Conservation (phyloP, 2,113 vertebrate genomes). For the Talpa occidentalis region DNA sequence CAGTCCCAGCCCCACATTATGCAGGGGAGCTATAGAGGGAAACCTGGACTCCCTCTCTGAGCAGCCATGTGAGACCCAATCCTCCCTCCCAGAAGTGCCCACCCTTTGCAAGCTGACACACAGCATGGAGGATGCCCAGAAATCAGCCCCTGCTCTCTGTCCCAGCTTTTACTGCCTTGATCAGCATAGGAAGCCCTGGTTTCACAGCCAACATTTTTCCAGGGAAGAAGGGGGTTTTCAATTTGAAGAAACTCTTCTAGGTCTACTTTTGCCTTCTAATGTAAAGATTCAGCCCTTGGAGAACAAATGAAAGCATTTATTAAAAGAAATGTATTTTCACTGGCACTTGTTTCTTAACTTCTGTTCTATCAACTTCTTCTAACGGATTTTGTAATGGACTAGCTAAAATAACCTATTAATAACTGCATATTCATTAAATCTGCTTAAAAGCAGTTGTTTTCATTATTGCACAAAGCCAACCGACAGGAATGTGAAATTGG, state of each 20-base stretch:
- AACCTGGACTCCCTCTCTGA: not conserved
- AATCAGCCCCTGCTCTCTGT: not conserved
- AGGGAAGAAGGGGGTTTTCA: not conserved
- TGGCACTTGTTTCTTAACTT: not conserved
- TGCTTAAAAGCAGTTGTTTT: constrained; percentile 28
- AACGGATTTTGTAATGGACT: constrained; percentile 50
- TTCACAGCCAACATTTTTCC: not conserved
- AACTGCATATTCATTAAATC: constrained; percentile 13
- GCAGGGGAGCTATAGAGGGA: not conserved
- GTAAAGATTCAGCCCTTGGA: not conserved
- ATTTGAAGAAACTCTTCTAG: not conserved
- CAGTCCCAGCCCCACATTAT: not conserved
- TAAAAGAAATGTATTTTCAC: constrained; percentile 18
- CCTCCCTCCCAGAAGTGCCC: not conserved
- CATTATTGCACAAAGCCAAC: constrained; percentile 37
- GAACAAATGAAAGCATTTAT: not conserved
- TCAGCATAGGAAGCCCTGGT: not conserved
- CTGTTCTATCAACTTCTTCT: not conserved
- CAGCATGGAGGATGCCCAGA: not conserved
- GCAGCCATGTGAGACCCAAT: not conserved
- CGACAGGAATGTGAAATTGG: not conserved
- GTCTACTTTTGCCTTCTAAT: not conserved
- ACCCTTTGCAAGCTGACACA: not conserved
- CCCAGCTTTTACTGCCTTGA: not conserved
- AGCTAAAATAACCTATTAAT: constrained; percentile 53